Percentiles rank a stretch among this genome's conserved stretches.
Evolutionary conservation across 2,113 vertebrate species (phyloP).

Genomic region (Cinclus cinclus): DNA sequence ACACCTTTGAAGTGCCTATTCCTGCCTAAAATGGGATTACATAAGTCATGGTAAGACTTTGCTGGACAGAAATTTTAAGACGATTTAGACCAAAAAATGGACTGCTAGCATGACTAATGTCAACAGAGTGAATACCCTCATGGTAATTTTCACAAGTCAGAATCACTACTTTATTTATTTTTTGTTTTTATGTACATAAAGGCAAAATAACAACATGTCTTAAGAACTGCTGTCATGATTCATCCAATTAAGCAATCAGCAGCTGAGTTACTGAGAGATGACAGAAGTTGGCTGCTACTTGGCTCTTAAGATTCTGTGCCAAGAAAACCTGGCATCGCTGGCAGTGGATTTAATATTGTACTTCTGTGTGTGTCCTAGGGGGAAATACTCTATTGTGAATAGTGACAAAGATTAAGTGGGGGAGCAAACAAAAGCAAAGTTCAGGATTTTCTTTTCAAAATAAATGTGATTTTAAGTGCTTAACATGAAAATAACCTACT

Average conservation of each 20-base stretch:
- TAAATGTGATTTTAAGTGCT: not conserved
- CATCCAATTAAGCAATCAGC: not conserved
- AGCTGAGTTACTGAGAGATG: not conserved
- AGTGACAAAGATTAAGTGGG: fast-evolving
- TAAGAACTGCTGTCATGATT: not conserved
- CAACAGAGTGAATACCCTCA: not conserved
- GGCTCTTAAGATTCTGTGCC: not conserved
- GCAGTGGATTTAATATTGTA: not conserved
- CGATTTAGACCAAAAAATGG: not conserved
- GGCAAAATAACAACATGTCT: not conserved
- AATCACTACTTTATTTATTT: not conserved
- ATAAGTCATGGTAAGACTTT: fast-evolving
- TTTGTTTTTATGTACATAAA: not conserved
- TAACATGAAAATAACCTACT: not conserved
- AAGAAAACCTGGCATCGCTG: not conserved
- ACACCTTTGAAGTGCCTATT: fast-evolving
- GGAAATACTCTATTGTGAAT: not conserved
- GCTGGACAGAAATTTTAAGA: not conserved
- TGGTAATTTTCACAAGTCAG: not conserved
- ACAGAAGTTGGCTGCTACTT: not conserved
- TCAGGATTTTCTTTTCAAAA: not conserved
- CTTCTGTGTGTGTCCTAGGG: not conserved
- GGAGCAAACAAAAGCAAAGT: not conserved
- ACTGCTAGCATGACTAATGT: not conserved
- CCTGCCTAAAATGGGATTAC: fast-evolving